Conservation (phyloP, 2,113 vertebrate genomes). For the Rhynchomys soricoides region DNA sequence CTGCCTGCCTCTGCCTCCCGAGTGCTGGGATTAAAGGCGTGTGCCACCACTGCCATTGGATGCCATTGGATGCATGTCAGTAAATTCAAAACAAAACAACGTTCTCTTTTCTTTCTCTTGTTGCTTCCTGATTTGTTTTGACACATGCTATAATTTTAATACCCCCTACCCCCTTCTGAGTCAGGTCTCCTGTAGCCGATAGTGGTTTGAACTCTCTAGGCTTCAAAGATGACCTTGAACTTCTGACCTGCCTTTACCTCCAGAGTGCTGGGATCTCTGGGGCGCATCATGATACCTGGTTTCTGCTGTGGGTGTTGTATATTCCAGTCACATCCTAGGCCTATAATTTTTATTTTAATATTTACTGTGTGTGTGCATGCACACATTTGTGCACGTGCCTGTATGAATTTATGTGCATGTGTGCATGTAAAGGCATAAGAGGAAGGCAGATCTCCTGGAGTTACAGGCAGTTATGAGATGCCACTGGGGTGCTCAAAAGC, state of each 20-base stretch:
- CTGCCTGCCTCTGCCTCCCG: too few species aligned
- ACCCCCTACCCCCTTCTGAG: not conserved
- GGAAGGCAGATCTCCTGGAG: not conserved
- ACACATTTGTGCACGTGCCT: not conserved
- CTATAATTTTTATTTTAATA: not conserved
- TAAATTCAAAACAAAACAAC: not conserved
- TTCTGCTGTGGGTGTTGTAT: not conserved
- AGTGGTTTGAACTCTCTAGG: not conserved
- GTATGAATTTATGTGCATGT: not conserved
- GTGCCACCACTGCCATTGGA: too few species aligned
- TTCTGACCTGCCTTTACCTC: not conserved
- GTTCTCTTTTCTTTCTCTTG: not conserved
- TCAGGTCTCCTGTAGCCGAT: not conserved
- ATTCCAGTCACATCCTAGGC: not conserved
- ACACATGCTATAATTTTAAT: not conserved
- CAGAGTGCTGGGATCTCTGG: not conserved
- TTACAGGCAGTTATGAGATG: not conserved
- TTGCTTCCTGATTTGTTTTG: not conserved
- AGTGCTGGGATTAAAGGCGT: too few species aligned
- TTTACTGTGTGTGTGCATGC: not conserved
- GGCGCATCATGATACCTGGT: too few species aligned
- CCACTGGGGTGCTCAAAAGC: not conserved
- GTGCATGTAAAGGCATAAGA: not conserved
- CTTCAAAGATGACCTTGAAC: not conserved
- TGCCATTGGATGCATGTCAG: not conserved